phyloP scores from a whole-genome alignment of 2,888 invertebrate genomes.

The Cataglyphis livida region DNA sequence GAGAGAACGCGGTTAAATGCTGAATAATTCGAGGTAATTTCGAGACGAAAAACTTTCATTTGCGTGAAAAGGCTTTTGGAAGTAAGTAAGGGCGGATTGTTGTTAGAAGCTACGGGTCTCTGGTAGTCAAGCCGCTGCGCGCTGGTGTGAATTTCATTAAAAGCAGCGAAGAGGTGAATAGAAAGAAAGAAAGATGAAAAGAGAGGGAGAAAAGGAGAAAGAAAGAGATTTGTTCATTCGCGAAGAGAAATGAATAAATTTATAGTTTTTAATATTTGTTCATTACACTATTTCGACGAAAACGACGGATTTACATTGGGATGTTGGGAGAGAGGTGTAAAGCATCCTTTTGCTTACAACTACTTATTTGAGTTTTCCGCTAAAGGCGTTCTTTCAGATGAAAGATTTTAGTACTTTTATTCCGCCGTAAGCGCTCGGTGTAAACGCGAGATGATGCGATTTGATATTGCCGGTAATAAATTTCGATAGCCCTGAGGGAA shows the following conservation, averaged over 20 bases:
- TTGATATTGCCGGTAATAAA: slow-evolving; percentile 27
- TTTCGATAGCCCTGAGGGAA: slow-evolving; percentile 33
- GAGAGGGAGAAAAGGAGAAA: neutral
- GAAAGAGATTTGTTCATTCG: neutral
- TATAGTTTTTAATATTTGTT: slow-evolving; percentile 80
- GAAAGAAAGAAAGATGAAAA: slow-evolving; percentile 19
- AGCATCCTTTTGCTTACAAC: slow-evolving; percentile 46
- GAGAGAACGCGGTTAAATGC: slow-evolving; percentile 20
- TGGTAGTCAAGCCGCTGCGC: slow-evolving; percentile 51
- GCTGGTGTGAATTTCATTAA: slow-evolving; percentile 75
- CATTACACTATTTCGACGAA: slow-evolving; percentile 64
- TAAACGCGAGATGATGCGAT: slow-evolving; percentile 54
- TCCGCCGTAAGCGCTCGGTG: slow-evolving; percentile 20
- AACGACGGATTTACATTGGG: slow-evolving; percentile 21
- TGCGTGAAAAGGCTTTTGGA: slow-evolving; percentile 36
- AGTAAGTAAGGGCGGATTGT: slow-evolving; percentile 26
- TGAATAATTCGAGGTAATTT: slow-evolving; percentile 63
- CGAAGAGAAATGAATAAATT: slow-evolving; percentile 73
- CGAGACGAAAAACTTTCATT: slow-evolving; percentile 63
- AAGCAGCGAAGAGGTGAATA: slow-evolving; percentile 56
- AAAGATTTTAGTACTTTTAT: slow-evolving; percentile 61
- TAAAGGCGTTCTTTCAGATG: slow-evolving; percentile 57
- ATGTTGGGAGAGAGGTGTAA: slow-evolving; percentile 55
- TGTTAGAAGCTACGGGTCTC: slow-evolving; percentile 45
- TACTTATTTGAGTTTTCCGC: slow-evolving; percentile 57